Evolutionary conservation across 2,797 vertebrate genomes (phyloP).

Genomic region (Amblyraja radiata): DNA sequence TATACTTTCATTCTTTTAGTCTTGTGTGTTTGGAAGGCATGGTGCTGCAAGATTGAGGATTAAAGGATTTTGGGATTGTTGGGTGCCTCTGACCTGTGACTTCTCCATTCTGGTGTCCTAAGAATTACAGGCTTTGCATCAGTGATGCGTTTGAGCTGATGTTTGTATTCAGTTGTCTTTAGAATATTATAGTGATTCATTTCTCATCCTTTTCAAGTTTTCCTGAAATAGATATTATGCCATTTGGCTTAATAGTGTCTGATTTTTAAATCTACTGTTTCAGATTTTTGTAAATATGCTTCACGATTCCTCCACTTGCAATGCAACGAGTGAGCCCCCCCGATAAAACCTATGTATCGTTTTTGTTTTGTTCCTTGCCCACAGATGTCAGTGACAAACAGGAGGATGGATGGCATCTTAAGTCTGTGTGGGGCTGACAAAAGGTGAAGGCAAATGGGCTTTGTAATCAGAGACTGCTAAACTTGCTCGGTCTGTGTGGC

Average conservation of each 20-base stretch:
- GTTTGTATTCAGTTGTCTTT: not conserved
- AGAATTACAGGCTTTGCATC: not conserved
- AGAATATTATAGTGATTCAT: not conserved
- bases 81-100: not conserved
- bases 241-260: not conserved
- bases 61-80: slow-evolving; percentile 20
- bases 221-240: not conserved
- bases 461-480: not conserved
- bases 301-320: not conserved
- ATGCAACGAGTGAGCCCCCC: not conserved
- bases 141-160: not conserved
- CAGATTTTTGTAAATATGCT: not conserved
- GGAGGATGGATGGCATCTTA: slow-evolving; percentile 17
- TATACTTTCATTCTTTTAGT: not conserved
- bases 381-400: not conserved
- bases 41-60: not conserved
- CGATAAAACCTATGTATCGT: not conserved
- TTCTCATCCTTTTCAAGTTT: not conserved
- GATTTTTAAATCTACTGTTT: not conserved
- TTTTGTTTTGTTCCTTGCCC: not conserved
- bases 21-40: not conserved
- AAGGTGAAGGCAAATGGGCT: slow-evolving; percentile 32
- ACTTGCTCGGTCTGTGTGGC: not conserved
- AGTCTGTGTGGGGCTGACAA: slow-evolving; percentile 12
- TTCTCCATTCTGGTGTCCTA: not conserved